phyloP scores from a whole-genome alignment of 2,888 invertebrate species.

The Clusia tigrina region DNA sequence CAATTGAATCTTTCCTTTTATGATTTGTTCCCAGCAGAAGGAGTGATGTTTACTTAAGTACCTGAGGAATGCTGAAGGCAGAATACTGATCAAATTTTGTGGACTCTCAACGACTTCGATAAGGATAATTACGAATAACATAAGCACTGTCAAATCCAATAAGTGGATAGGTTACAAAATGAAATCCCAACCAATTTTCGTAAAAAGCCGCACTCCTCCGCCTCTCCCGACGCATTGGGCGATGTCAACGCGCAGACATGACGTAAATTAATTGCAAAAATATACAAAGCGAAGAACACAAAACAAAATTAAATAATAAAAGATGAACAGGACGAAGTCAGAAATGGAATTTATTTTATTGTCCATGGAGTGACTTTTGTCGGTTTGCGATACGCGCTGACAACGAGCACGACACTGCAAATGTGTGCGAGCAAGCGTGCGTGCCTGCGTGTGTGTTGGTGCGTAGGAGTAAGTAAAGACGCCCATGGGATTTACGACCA shows the following conservation, averaged over 20 bases:
- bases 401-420: neutral
- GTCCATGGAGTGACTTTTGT: conserved; percentile 25
- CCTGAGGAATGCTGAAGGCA: too few species aligned
- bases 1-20: too few species aligned
- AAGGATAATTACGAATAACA: too few species aligned
- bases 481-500: conserved; percentile 41
- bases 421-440: neutral
- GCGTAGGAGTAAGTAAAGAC: conserved; percentile 22
- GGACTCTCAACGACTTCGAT: too few species aligned
- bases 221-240: too few species aligned
- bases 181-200: neutral
- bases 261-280: conserved; percentile 5
- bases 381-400: neutral
- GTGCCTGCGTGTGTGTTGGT: neutral
- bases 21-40: too few species aligned
- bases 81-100: too few species aligned
- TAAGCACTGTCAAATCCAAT: too few species aligned
- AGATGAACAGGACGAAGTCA: conserved; percentile 14
- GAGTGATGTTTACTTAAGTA: too few species aligned
- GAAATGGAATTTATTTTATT: conserved; percentile 25
- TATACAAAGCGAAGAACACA: conserved; percentile 1
- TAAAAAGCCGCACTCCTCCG: too few species aligned
- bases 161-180: too few species aligned
- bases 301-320: conserved; percentile 8
- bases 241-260: neutral